Base-by-base conservation (phyloP, 2,113 vertebrate genomes). In the Salvelinus sp. region DNA sequence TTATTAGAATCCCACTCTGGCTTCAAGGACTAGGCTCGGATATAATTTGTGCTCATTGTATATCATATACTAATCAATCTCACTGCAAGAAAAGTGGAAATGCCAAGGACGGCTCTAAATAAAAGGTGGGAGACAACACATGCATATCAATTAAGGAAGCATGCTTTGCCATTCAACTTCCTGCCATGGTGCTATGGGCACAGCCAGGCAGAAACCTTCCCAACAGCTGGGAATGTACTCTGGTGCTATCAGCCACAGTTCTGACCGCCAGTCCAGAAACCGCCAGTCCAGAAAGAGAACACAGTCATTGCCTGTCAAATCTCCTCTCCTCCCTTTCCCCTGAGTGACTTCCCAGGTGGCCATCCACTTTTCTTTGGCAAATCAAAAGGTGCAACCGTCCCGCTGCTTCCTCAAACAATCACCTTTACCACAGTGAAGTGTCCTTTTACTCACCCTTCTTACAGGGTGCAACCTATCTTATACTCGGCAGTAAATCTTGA, bases 11-110 rank as follows among this genome's bases (percentile, higher is more conserved):
- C 14, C 57, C 27, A 30, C 57, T 70, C 70, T 73, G 28, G 64
- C 76, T 79, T 70, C 75, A 69, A 81, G 82, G 78, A 75, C 74
- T 50, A n/a, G 28, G 60, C 65, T 71, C 33, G 23, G 57, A 72
- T 38, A 62, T 79, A 1, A 25, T 69, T 47, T 48, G 38, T 14
- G 38, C 28, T 22, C 12, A 16, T 6, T 54, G 57, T 22, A 9
- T 12, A 76, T 69, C 66, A 44, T 44, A 44, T 18, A n/a, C 22
- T 44, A 48, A 69, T 78, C 77, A 74, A 75, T 81, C 25, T 76
- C 10, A n/a, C 58, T 0, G 22, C 1, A 0, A n/a, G 67, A 22
- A 71, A 7, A 44, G 58, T 44, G 3, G 12, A 7, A 48, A 54
- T 71, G 28, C 50, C 62, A 58, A 71, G 28, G 4, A 44, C 10